Evolutionary conservation across 1,140 invertebrate genomes (phyloP).

Genomic region (Pogonomyrmex barbatus): DNA sequence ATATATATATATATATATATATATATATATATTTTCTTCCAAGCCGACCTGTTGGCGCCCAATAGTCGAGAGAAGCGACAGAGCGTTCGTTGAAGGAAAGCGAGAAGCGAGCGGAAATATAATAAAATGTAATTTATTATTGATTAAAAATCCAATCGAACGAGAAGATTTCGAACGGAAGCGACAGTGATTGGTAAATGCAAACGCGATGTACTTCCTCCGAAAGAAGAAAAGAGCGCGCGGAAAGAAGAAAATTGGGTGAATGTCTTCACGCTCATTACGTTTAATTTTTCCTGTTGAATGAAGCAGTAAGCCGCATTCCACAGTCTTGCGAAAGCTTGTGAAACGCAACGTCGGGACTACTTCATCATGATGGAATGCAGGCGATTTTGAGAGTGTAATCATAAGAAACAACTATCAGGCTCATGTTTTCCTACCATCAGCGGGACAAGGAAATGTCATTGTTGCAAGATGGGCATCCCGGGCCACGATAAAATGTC

Average conservation of each 20-base stretch:
- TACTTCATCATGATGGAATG: slow-evolving; percentile 25
- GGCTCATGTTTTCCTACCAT: not conserved
- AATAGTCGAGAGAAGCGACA: not conserved
- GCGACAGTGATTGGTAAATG: not conserved
- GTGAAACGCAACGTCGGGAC: not conserved
- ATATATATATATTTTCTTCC: slow-evolving; percentile 32
- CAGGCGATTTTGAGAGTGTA: not conserved
- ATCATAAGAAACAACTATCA: not conserved
- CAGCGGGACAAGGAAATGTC: slow-evolving; percentile 5
- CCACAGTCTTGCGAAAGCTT: not conserved
- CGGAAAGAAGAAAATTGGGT: not conserved
- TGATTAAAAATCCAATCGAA: not conserved
- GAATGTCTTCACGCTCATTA: not conserved
- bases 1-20: not conserved
- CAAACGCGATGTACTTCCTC: not conserved
- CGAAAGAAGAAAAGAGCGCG: not conserved
- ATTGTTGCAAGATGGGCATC: slow-evolving; percentile 3
- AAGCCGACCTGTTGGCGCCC: slow-evolving; percentile 45
- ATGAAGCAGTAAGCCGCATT: not conserved
- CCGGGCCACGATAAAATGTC: not conserved
- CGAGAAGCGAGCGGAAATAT: slow-evolving; percentile 17
- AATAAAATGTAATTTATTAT: slow-evolving; percentile 8
- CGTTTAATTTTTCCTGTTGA: slow-evolving; percentile 5
- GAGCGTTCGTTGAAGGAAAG: slow-evolving; percentile 35
- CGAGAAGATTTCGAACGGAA: not conserved